Conservation (phyloP, 2,113 vertebrate genomes). For the Otus sunia region DNA sequence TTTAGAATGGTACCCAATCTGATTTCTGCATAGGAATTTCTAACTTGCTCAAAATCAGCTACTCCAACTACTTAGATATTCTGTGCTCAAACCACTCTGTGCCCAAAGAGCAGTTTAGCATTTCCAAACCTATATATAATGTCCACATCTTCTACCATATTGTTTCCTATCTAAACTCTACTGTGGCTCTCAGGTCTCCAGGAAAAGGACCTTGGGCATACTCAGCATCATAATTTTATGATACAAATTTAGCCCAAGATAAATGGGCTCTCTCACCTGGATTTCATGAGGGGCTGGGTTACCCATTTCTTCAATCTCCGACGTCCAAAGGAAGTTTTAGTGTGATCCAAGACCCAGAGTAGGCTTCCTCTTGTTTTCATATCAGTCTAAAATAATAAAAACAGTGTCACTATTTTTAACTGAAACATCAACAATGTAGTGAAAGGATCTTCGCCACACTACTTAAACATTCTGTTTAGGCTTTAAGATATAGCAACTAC, state of each 20-base stretch:
- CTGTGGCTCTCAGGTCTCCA: background rate
- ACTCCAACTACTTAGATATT: background rate
- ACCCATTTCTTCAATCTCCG: conserved; percentile 93
- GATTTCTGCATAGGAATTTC: background rate
- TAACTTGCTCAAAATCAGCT: background rate
- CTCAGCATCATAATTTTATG: background rate
- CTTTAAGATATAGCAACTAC: background rate
- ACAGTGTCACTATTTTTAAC: background rate
- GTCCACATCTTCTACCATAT: rapidly evolving
- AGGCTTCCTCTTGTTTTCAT: conserved; percentile 87
- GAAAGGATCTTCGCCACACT: background rate
- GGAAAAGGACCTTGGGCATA: background rate
- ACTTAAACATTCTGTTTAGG: background rate
- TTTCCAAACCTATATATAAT: background rate
- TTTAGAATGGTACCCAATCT: background rate
- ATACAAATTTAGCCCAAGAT: background rate
- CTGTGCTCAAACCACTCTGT: background rate
- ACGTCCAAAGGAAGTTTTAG: conserved; percentile 87
- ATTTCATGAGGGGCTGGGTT: conserved; percentile 86
- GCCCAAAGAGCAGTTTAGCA: background rate
- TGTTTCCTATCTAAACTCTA: background rate
- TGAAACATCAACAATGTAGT: background rate
- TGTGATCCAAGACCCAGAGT: conserved; percentile 94
- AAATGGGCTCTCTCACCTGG: conserved; percentile 75
- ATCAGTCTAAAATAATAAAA: conserved; percentile 80